These are phyloP conservation scores for Harpegnathos saltator DNA, from an alignment of 1,140 invertebrate species.

Conservation along the genomic window DNA sequence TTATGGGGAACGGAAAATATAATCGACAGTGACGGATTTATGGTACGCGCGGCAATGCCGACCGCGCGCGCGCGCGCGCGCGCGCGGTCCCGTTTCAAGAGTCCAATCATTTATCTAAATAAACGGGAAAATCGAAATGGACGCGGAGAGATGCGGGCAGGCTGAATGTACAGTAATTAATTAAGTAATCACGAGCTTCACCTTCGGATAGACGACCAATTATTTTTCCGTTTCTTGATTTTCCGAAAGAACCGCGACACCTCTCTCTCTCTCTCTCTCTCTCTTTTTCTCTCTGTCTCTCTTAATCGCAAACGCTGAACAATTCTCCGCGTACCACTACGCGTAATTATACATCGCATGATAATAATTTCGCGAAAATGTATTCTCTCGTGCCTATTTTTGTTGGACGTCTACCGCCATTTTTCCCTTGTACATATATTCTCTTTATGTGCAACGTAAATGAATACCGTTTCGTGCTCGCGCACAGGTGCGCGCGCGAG, in stretches of 20 bases:
- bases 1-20: slow-evolving; percentile 56
- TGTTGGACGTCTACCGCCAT: slow-evolving; percentile 52
- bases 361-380: slow-evolving; percentile 60
- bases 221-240: slow-evolving; percentile 52
- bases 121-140: slow-evolving; percentile 55
- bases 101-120: slow-evolving; percentile 61
- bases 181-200: slow-evolving; percentile 39
- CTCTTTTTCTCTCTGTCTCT: slow-evolving; percentile 13
- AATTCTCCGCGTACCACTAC: slow-evolving; percentile 25
- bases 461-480: slow-evolving; percentile 58
- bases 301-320: slow-evolving; percentile 13
- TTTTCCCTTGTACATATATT: slow-evolving; percentile 58
- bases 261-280: neutral
- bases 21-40: slow-evolving; percentile 63
- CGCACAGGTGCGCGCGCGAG: slow-evolving; percentile 53
- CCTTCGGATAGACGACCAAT: slow-evolving; percentile 11
- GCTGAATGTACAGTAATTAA: slow-evolving; percentile 42
- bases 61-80: too few species aligned
- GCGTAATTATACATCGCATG: slow-evolving; percentile 52
- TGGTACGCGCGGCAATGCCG: slow-evolving; percentile 45
- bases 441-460: slow-evolving; percentile 58
- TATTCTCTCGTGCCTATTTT: slow-evolving; percentile 60
- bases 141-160: slow-evolving; percentile 22
- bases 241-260: slow-evolving; percentile 1
- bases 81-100: slow-evolving; percentile 52